Percentiles rank a stretch among this genome's conserved stretches.
phyloP scores from a whole-genome alignment of 2,113 vertebrate species.

The Psammodynastes pulverulentus region DNA sequence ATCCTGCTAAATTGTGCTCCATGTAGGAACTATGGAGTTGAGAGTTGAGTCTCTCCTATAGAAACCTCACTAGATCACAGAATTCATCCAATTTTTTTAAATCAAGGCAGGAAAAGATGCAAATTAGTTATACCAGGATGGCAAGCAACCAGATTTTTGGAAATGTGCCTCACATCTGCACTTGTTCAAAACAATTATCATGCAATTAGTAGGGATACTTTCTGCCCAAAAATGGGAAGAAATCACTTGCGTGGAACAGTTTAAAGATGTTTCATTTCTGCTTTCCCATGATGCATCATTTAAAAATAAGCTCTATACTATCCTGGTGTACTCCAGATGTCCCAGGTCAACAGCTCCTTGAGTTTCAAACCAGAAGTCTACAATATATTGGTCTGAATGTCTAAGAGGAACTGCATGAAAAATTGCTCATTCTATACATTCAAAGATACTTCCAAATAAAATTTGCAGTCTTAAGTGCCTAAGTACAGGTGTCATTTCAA shows the following conservation, averaged over 20 bases:
- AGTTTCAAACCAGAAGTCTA: neutral
- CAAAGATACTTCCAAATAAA: neutral
- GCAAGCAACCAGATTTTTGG: neutral
- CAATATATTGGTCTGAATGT: neutral
- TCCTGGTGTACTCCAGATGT: neutral
- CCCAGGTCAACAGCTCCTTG: neutral
- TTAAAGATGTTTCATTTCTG: neutral
- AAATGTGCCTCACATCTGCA: neutral
- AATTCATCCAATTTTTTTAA: neutral
- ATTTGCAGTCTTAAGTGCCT: neutral
- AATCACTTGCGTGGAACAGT: neutral
- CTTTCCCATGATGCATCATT: neutral
- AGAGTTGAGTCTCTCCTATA: neutral
- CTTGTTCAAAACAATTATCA: neutral
- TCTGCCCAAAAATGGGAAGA: neutral
- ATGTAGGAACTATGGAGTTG: neutral
- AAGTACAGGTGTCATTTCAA: neutral
- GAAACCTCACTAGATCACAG: neutral
- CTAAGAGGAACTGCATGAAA: neutral
- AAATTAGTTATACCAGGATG: neutral
- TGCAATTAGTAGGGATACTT: neutral
- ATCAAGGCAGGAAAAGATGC: neutral
- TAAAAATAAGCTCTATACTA: neutral
- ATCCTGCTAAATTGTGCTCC: neutral
- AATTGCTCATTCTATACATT: neutral